phyloP scores from a whole-genome alignment of 2,113 vertebrate genomes.

The Daubentonia madagascariensis region DNA sequence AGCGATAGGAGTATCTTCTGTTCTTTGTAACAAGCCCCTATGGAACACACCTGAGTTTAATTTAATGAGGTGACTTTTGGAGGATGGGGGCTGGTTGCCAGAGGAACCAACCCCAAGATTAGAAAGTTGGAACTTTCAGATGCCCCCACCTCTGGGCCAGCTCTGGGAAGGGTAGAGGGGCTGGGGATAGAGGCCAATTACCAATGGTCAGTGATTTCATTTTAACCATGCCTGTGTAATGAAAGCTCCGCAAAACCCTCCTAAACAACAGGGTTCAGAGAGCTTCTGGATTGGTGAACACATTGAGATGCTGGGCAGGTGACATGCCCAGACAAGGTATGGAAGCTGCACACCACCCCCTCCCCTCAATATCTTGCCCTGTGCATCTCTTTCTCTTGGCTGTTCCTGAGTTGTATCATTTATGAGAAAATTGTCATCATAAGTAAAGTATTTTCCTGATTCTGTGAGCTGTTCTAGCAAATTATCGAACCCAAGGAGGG shows the following conservation, averaged over 20 bases:
- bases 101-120: background rate
- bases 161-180: background rate
- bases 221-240: background rate
- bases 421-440: background rate
- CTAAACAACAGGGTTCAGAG: background rate
- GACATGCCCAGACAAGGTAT: rapidly evolving
- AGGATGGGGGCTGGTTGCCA: background rate
- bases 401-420: background rate
- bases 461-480: constrained; percentile 1
- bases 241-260: background rate
- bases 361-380: background rate
- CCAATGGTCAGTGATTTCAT: background rate
- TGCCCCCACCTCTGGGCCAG: too few species aligned
- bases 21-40: background rate
- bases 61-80: background rate
- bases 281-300: background rate
- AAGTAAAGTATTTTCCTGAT: background rate
- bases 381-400: background rate
- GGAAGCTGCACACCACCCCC: background rate
- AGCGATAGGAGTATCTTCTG: background rate
- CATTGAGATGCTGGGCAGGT: background rate
- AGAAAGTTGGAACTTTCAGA: background rate
- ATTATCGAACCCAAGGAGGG: background rate
- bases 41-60: background rate
- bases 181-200: background rate